Conservation (phyloP, 2,888 invertebrate species). For the Pegoplata infirma region DNA sequence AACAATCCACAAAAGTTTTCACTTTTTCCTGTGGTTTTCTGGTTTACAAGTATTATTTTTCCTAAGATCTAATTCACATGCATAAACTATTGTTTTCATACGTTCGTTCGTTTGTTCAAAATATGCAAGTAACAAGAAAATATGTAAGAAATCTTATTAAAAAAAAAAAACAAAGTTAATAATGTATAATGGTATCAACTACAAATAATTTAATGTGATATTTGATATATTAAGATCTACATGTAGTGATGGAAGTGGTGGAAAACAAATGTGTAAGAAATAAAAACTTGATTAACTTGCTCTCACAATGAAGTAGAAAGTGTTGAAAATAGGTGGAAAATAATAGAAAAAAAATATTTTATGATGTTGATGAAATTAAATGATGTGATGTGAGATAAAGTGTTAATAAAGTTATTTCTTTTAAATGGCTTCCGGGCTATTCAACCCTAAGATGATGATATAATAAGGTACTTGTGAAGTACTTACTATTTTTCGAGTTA, state of each 20-base stretch:
- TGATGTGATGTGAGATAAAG: neutral
- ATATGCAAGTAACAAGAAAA: neutral
- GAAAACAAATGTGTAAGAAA: slow-evolving; percentile 1
- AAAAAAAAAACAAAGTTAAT: slow-evolving; percentile 31
- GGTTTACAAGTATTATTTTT: slow-evolving; percentile 49
- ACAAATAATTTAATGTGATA: slow-evolving; percentile 52
- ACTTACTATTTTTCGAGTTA: too few species aligned
- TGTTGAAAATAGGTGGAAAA: slow-evolving; percentile 53
- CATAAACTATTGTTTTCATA: slow-evolving; percentile 32
- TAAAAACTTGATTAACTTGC: slow-evolving; percentile 52
- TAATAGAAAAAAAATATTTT: slow-evolving; percentile 6
- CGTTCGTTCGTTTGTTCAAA: too few species aligned
- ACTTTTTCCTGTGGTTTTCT: slow-evolving; percentile 62
- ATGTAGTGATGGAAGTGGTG: neutral
- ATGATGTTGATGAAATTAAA: neutral
- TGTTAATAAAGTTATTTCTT: neutral
- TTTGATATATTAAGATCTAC: slow-evolving; percentile 50
- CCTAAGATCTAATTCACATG: slow-evolving; percentile 54
- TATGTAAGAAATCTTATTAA: slow-evolving; percentile 33
- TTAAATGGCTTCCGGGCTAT: slow-evolving; percentile 57
- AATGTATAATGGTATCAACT: slow-evolving; percentile 52
- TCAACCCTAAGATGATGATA: slow-evolving; percentile 4
- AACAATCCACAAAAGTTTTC: slow-evolving; percentile 58
- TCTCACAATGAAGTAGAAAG: slow-evolving; percentile 54
- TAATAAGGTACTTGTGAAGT: too few species aligned